Evolutionary conservation across 2,113 vertebrate genomes (phyloP).

Genomic region (Porphyrio hochstetteri): DNA sequence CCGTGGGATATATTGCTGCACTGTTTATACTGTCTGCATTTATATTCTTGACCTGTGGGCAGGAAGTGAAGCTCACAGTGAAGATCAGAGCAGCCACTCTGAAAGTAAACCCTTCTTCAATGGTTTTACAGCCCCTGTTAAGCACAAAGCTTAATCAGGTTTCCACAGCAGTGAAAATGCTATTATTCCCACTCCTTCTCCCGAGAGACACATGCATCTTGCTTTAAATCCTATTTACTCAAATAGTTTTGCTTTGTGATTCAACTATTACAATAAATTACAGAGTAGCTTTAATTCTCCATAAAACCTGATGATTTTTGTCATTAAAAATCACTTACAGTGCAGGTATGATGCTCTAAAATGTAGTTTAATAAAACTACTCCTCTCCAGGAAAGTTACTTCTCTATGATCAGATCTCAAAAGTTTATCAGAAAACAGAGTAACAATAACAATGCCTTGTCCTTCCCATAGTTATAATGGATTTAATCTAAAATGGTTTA

Average conservation of each 20-base stretch:
- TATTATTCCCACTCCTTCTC: neutral
- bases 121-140: neutral
- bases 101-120: neutral
- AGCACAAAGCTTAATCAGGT: neutral
- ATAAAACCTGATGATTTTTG: neutral
- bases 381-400: neutral
- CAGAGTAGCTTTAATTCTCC: neutral
- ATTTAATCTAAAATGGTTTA: neutral
- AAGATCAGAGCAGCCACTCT: neutral
- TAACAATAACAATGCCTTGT: neutral
- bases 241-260: neutral
- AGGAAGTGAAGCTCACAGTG: neutral
- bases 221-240: neutral
- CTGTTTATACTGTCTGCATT: neutral
- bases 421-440: neutral
- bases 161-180: neutral
- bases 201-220: neutral
- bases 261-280: neutral
- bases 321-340: neutral
- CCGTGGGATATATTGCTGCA: neutral
- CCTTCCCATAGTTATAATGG: neutral
- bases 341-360: neutral
- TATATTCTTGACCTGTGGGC: neutral
- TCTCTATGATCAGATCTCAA: neutral
- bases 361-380: neutral